Evolutionary conservation across 2,797 vertebrate species (phyloP).

Genomic region (Cottoperca gobio): DNA sequence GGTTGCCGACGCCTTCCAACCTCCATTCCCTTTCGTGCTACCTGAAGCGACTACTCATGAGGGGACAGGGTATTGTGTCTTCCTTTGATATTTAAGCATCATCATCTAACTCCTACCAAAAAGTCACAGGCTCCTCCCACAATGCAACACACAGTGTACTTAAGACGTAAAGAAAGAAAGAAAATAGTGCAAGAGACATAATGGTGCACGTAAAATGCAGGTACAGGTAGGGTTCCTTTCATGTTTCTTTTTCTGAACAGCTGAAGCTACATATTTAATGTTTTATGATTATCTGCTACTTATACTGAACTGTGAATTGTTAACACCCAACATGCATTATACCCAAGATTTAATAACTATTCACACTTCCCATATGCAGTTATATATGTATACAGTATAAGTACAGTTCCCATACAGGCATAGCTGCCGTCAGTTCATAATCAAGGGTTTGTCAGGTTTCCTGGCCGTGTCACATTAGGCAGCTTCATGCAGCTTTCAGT

Average conservation of each 20-base stretch:
- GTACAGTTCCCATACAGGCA: no score
- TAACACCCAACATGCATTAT: neutral
- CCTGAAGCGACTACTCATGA: neutral
- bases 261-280: neutral
- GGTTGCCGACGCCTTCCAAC: fast-evolving
- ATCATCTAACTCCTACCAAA: no score
- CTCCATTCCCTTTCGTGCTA: neutral
- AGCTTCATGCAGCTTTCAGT: neutral
- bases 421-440: neutral
- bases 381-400: no score
- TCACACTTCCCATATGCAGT: neutral
- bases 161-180: no score
- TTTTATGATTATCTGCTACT: neutral
- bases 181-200: no score
- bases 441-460: neutral
- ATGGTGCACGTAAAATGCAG: neutral
- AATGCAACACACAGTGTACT: no score
- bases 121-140: no score
- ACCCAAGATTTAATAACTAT: neutral
- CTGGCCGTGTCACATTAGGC: neutral
- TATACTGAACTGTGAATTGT: neutral
- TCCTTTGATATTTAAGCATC: neutral
- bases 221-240: neutral
- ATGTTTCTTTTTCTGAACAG: neutral
- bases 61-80: conserved; percentile 35